Evolutionary conservation across 1,140 invertebrate genomes (phyloP), one percentile per base, ranked within the genome.

Genomic region (Drosophila baimaii): DNA sequence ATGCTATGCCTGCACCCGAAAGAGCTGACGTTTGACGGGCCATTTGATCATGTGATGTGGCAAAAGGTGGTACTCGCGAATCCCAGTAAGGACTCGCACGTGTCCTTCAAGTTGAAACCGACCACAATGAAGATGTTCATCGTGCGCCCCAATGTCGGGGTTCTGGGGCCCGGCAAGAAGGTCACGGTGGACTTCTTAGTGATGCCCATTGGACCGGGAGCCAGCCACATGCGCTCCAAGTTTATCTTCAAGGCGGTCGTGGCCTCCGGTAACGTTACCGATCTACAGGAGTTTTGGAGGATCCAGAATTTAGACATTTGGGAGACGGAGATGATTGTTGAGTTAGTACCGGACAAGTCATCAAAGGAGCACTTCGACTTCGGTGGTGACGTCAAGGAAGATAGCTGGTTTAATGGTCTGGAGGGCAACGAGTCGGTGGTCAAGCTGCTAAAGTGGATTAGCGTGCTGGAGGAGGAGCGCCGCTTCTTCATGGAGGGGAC

Each of bases 71-170:
- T 77, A 37, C 35, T 88, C 2, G n/a, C 5, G n/a, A 88, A 79
- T 77, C 72, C 77, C 1, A 64, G 71, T 52, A 62, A 59, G 33
- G 0, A 9, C 2, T 31, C 13, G 1, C 31, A 29, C 0, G 46
- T 86, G 2, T 57, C 64, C 2, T 88, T 82, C 31, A 88, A 86
- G 64, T 21, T 86, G 33, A 86, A 79, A 62, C 77, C 82, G 2
- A 88, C 79, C 9, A 62, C 82, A 6, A 82, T 82, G 0, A 31
- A 46, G 0, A 8, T 82, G 0, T 88, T 86, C 25, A 81, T 54
- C 12, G 79, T 88, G 5, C 82, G 79, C 0, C 83, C 83, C n/a
- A 86, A 64, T 29, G 57, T 77, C 9, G 83, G 82, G 0, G 1
- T 86, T 2, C 10, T 88, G 3, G 9, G 8, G 21, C 68, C 79